Conservation (phyloP, 2,113 vertebrate species). For the Morone chrysops region DNA sequence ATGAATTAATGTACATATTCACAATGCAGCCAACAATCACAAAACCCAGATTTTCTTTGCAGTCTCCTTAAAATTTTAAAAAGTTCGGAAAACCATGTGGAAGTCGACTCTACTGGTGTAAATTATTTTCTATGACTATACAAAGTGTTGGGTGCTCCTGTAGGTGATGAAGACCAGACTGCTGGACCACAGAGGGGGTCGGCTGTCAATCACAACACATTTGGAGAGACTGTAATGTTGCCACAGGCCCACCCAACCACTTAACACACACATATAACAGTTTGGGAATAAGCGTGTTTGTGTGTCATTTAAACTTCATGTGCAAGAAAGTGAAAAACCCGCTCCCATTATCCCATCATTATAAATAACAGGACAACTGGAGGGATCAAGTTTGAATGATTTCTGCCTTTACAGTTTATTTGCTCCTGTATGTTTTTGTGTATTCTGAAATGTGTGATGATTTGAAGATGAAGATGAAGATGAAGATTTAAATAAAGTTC, state of each 20-base stretch:
- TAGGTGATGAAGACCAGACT: neutral
- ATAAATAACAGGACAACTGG: neutral
- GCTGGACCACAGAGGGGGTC: constrained; percentile 38
- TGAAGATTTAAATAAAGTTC: neutral
- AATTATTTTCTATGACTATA: neutral
- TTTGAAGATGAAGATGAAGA: no score
- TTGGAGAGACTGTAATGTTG: constrained; percentile 29
- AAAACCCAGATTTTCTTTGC: no score
- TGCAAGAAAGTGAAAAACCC: constrained; percentile 21
- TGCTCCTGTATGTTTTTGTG: neutral
- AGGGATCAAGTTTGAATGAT: neutral
- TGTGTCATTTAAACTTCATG: neutral
- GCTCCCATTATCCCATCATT: no score
- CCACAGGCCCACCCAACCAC: constrained; percentile 54
- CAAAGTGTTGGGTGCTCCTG: neutral
- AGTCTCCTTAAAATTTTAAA: neutral
- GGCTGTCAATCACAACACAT: constrained; percentile 44
- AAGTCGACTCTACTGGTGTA: neutral
- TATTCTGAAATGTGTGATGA: no score
- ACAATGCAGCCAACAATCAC: neutral
- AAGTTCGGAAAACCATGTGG: neutral
- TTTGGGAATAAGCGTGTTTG: neutral
- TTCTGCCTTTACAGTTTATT: neutral
- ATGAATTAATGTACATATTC: neutral
- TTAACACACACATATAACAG: constrained; percentile 34